Evolutionary conservation across 2,797 vertebrate species (phyloP).

Genomic region (Parauchenoglanis ngamensis): DNA sequence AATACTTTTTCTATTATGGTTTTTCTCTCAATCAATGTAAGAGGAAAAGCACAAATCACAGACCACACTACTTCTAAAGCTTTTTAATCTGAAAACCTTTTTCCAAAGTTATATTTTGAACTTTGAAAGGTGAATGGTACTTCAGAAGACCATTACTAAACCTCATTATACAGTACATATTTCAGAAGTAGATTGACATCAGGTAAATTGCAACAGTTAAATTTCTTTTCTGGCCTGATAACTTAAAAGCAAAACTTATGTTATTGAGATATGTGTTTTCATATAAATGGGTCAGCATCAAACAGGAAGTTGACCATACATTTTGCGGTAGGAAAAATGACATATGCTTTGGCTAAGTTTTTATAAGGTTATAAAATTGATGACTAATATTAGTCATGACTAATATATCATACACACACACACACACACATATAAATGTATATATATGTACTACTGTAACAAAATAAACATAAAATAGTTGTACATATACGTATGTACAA

Average conservation of each 20-base stretch:
- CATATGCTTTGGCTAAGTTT: background rate
- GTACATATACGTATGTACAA: no score
- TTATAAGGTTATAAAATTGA: background rate
- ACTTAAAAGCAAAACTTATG: background rate
- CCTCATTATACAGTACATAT: background rate
- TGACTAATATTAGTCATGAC: no score
- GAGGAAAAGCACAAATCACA: background rate
- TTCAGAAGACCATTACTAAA: background rate
- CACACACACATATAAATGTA: no score
- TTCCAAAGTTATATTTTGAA: background rate
- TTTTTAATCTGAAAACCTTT: background rate
- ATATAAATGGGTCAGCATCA: background rate
- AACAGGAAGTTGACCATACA: background rate
- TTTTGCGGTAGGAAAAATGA: background rate
- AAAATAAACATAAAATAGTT: no score
- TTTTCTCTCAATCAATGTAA: conserved; percentile 36
- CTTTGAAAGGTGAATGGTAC: background rate
- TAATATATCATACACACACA: background rate
- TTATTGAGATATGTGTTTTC: background rate
- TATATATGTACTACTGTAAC: no score
- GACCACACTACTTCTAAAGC: background rate
- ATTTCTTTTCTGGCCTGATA: background rate
- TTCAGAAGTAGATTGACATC: background rate
- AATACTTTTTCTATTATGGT: conserved; percentile 34
- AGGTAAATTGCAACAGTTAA: background rate